Base-by-base conservation (phyloP, 1,140 invertebrate genomes). In the Anagrus nilaparvatae region DNA sequence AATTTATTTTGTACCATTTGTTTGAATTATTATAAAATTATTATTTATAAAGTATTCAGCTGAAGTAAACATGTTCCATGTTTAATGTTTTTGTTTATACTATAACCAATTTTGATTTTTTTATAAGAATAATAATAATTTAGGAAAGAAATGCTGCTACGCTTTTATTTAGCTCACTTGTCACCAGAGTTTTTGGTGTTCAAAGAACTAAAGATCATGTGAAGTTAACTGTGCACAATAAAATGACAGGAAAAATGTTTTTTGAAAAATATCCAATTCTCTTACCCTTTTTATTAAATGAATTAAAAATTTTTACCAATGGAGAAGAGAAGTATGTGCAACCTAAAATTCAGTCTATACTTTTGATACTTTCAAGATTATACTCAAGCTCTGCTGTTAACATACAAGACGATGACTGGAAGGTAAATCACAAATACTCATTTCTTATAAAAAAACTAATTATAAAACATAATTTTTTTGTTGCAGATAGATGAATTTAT, bases 161-260 rank as follows among this genome's bases (percentile, higher is more conserved):
- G 1, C 64, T 97, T 14, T 63, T 96, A 23, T 84, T 91, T 49
- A 81, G 83, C 49, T 74, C 88, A 3, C 64, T 97, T n/a, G 78
- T 94, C 45, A 83, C 79, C 16, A 70, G 91, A 51, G 81, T 92
- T 43, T 95, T 97, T 73, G 92, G 92, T 12, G 91, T 94, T 0
- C 82, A 83, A 51, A 70, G 85, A 41, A 76, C 75, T 0, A 76
- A 79, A 43, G 78, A 85, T 60, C 65, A 72, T n/a, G 76, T 87
- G n/a, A 71, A 81, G 45, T 61, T 82, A 18, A 76, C 75, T 32
- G 71, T 77, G 13, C 78, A 86, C 46, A 93, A 94, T 64, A 77
- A 76, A 50, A 79, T 85, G 75, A 79, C 81, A 0, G 77, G 76
- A 3, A 69, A 77, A 39, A 76, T 84, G 7, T 97, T 97, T 66